Percentiles rank a stretch among this genome's conserved stretches.
phyloP scores from a whole-genome alignment of 2,888 invertebrate species.

The Drepanosiphum platanoidis region DNA sequence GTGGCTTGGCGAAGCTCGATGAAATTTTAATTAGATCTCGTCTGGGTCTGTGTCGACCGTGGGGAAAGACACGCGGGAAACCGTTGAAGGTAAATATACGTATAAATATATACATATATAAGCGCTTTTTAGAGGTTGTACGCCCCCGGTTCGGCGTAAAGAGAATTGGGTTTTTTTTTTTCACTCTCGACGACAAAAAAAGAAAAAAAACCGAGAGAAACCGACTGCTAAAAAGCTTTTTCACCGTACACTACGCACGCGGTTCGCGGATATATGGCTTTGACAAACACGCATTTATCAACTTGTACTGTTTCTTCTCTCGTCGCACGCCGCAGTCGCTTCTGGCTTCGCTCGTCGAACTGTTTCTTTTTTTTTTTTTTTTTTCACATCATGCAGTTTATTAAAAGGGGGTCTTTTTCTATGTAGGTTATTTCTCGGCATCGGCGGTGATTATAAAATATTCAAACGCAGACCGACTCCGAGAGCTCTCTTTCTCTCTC shows the following conservation, averaged over 20 bases:
- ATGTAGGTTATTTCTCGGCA: background rate
- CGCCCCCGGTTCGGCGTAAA: background rate
- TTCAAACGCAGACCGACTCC: constrained; percentile 5
- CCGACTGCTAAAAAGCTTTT: constrained; percentile 28
- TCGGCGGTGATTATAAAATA: constrained; percentile 24
- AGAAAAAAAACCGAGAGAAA: constrained; percentile 13
- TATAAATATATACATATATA: background rate
- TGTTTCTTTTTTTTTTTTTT: background rate
- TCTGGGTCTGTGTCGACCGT: background rate
- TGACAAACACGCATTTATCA: constrained; percentile 36
- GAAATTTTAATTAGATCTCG: constrained; percentile 46
- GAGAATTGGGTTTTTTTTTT: background rate
- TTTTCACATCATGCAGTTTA: constrained; percentile 1
- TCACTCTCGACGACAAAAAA: background rate
- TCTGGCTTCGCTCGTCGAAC: constrained; percentile 3
- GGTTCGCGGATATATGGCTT: background rate
- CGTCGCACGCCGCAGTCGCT: background rate
- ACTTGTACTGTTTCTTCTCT: constrained; percentile 44
- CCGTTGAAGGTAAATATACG: background rate
- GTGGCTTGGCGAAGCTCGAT: too few relatives aligned
- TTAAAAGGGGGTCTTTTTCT: constrained; percentile 5
- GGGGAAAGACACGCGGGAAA: constrained; percentile 15
- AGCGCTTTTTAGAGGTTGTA: background rate
- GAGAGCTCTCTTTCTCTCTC: background rate
- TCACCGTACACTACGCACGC: background rate